A percentile compares a stretch with the other conserved stretches of the same genome.
phyloP scores from a whole-genome alignment of 2,797 vertebrate genomes.

The Tamandua tetradactyla region DNA sequence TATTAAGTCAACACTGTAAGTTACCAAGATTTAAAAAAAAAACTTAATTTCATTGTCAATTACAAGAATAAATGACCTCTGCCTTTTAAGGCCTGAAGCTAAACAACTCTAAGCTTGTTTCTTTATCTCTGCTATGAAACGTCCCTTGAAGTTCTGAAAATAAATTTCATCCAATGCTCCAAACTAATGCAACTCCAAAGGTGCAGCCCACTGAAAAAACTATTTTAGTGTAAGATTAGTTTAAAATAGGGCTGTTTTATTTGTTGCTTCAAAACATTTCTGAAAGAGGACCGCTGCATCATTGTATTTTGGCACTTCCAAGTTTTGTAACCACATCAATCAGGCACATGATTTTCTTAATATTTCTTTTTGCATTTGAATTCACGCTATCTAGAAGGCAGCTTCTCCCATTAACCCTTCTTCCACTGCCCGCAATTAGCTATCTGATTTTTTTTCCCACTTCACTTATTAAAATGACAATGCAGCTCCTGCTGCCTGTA shows the following conservation, averaged over 20 bases:
- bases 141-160: neutral
- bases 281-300: neutral
- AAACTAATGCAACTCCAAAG: neutral
- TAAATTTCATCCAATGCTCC: neutral
- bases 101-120: neutral
- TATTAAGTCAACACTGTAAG: neutral
- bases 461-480: neutral
- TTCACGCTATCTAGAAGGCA: neutral
- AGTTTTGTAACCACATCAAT: neutral
- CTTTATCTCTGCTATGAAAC: neutral
- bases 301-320: neutral
- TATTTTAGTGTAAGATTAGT: neutral
- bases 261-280: neutral
- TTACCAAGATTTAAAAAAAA: neutral
- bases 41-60: neutral
- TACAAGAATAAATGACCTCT: neutral
- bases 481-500: accelerated
- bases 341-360: neutral
- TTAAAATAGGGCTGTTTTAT: neutral
- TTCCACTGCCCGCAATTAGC: neutral
- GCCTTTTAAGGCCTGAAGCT: neutral
- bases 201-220: neutral
- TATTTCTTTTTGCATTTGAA: neutral
- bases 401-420: neutral
- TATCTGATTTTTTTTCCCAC: neutral